Evolutionary conservation across 2,113 vertebrate species (phyloP).

Genomic region (Amblyopsis rosae): DNA sequence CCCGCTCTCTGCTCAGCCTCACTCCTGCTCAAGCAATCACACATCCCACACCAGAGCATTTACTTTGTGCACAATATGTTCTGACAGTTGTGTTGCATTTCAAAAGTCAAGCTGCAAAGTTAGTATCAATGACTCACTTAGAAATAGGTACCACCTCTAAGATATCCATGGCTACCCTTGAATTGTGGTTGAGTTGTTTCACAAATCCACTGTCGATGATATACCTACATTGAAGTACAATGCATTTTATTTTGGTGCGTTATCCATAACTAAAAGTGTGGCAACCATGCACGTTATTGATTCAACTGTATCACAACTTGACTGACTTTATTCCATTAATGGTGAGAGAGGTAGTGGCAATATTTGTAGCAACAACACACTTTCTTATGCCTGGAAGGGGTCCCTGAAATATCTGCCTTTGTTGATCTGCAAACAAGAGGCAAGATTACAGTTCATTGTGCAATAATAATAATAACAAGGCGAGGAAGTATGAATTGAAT

Average conservation of each 20-base stretch:
- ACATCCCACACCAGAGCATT: neutral
- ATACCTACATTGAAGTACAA: conserved; percentile 74
- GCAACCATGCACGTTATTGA: neutral
- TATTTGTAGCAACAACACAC: conserved; percentile 95
- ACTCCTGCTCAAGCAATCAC: conserved; percentile 75
- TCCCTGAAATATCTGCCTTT: conserved; percentile 92
- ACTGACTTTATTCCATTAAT: conserved; percentile 91
- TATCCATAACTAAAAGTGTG: too few species aligned
- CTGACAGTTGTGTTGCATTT: neutral
- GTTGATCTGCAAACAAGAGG: conserved; percentile 82
- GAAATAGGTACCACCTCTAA: conserved; percentile 97
- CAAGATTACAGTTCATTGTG: neutral
- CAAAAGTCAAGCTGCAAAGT: neutral
- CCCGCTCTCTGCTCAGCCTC: conserved; percentile 92
- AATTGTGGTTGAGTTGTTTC: conserved; percentile 95
- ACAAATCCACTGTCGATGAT: conserved; percentile 97
- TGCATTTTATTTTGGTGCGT: neutral
- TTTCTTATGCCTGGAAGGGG: conserved; percentile 89
- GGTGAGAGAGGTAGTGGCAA: conserved; percentile 95
- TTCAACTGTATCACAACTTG: neutral
- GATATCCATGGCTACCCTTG: conserved; percentile 90
- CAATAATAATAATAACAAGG: too few species aligned
- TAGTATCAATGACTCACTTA: conserved; percentile 81
- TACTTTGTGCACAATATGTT: neutral
- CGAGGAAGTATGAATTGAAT: neutral